Evolutionary conservation across 2,113 vertebrate species (phyloP), one percentile per base, ranked within the genome.

Genomic region (Saccopteryx bilineata): DNA sequence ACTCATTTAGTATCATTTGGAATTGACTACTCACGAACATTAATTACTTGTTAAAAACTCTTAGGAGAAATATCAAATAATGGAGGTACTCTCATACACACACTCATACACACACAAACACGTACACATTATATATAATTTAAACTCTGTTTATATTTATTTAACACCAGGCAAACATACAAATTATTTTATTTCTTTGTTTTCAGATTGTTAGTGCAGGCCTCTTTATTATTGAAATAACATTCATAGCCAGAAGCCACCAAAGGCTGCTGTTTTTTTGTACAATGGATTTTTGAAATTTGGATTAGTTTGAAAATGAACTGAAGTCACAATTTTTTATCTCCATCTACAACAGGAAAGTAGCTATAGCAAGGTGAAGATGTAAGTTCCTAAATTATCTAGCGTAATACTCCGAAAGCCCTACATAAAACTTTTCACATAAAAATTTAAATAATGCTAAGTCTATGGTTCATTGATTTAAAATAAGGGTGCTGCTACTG

Each of bases 361-460:
- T 60, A 83, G 33, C 5, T 21, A 52, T 17, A 13, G 28, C 46
- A 95, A 19, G 31, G 52, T 52, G 28, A 96, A 52, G 0, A 1
- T 54, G 21, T 52, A 90, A 74, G 31, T 93, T 50, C 10, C 61
- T 90, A 71, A n/a, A 48, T 95, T 92, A 90, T 58, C 71, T 89
- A 60, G 3, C 74, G 88, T 68, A 58, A 93, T 74, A 68, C 56
- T 78, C 6, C 83, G 96, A 46, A 95, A 17, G 24, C 60, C 52
- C 95, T 11, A 97, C 97, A 95, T 86, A 96, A 90, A 12, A 7
- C 28, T 56, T 63, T 84, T 7, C 39, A 83, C 87, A 76, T 63
- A 18, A 18, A 78, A 14, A 17, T 24, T 82, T 93, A 72, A 24
- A 50, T 10, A 24, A 12, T 48, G 68, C 8, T 50, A 69, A 74